These are phyloP conservation scores for Euplexia lucipara DNA, from an alignment of 2,888 invertebrate species.

Conservation along the genomic window DNA sequence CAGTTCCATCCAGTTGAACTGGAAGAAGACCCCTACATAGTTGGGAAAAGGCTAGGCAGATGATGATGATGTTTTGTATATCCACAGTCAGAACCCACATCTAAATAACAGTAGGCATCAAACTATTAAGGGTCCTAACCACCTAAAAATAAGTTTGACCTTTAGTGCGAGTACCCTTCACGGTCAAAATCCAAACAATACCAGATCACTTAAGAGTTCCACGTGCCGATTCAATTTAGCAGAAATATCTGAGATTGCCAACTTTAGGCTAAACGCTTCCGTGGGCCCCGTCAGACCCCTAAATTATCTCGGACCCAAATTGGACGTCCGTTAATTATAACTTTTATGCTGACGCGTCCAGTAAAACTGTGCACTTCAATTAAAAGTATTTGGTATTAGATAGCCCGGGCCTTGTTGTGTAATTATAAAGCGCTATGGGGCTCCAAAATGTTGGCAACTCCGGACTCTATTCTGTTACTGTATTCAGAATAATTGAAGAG, in stretches of 20 bases:
- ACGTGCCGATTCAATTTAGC: conserved; percentile 43
- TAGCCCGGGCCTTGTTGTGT: conserved; percentile 60
- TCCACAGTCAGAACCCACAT: background rate
- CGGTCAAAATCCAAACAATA: conserved; percentile 16
- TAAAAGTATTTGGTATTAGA: conserved; percentile 79
- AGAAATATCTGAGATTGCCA: conserved; percentile 54
- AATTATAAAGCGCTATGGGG: conserved; percentile 62
- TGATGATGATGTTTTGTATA: background rate
- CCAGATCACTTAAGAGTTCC: conserved; percentile 13
- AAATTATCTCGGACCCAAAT: conserved; percentile 80
- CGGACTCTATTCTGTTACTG: conserved; percentile 40
- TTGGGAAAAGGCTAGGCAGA: no score
- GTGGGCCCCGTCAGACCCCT: conserved; percentile 76
- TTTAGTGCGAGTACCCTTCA: background rate
- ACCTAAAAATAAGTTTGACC: conserved; percentile 33
- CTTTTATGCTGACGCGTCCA: conserved; percentile 79
- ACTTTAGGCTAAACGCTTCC: conserved; percentile 53
- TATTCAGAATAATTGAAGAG: conserved; percentile 44
- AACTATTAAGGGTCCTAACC: background rate
- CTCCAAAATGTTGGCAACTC: conserved; percentile 41
- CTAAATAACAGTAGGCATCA: background rate
- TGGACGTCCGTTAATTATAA: conserved; percentile 86
- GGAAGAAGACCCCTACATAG: no score
- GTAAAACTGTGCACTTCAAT: conserved; percentile 80
- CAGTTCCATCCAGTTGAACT: no score